Evolutionary conservation across 2,113 vertebrate genomes (phyloP), one percentile per base, ranked within the genome.

Genomic region (Collichthys lucidus): DNA sequence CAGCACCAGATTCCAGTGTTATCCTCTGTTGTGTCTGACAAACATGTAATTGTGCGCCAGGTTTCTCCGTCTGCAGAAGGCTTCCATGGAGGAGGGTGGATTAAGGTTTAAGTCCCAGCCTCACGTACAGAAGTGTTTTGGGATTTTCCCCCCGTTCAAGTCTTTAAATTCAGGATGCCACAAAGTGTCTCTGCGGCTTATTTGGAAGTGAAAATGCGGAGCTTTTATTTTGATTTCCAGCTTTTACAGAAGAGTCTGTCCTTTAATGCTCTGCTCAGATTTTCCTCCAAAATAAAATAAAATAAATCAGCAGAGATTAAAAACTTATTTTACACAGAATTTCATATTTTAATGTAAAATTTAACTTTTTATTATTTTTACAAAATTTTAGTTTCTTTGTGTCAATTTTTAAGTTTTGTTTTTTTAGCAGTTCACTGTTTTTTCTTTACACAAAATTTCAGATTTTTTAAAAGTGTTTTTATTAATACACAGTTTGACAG

Each of bases 11-110:
- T 88, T 88, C 14, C 71, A 55, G 42, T 77, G 71, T 56, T 44
- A 75, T 82, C 79, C 67, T 44, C 62, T 65, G 76, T 67, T 80
- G 69, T 12, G 74, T 67, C 68, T 89, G 73, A 76, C 35, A 86
- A 86, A 90, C 83, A 59, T 85, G 87, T 86, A 87, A 89, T 86
- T 90, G 88, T 79, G 68, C 77, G 68, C 62, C 64, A 86, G 82
- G 74, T 82, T 84, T 72, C 76, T 64, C 82, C 73, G 53, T 47
- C 85, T 74, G 80, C 85, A 46, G 80, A 19, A 84, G 80, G 16
- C 70, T 78, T 64, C 16, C 35, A 40, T 9, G 35, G 35, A 40
- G 35, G 64, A 52, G 57, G 56, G 1, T 10, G 79, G 87, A 89
- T 91, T 89, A 90, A 40, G 67, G 14, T 1, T 50, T 83, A 85